Evolutionary conservation across 1,140 invertebrate species (phyloP), one percentile per base, ranked within the genome.

Genomic region (Cheumatopsyche charites): DNA sequence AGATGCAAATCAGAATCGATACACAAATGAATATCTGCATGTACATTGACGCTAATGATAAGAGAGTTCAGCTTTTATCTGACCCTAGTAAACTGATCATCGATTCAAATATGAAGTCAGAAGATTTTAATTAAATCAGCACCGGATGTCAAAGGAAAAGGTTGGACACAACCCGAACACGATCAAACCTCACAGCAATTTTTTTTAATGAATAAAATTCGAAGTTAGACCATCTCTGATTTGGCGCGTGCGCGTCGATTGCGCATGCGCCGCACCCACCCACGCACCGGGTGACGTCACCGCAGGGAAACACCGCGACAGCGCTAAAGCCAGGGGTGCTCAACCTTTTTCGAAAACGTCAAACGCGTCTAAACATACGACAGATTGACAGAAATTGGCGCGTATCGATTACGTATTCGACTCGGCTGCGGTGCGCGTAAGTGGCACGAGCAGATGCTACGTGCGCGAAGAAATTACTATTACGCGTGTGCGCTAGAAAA

Each of bases 261-360:
- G 36, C 62, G 62, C 62, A 21, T 65, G 62, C 63, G 63, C 63
- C 63, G 13, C 63, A 47, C 63, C 63, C 43, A 47, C 63, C 43
- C 55, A 58, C 55, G 55, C 55, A 12, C 13, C 4, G 63, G 58
- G 21, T 66, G 41, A 66, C 63, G 63, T 66, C 63, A 66, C 41
- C 43, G 15, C 63, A 25, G 63, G 42, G 63, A 66, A 66, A 58
- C 43, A 26, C 63, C 63, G 21, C 43, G 15, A 55, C 9, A 25
- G n/a, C 55, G 25, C 55, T 58, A 13, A 12, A 17, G 11, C 12
- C 23, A 26, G 55, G 17, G 55, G 3, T 25, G 17, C 55, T 25
- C 11, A 26, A 26, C 55, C 19, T 58, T 58, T 58, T 19, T 19
- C 3, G 1, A 19, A 19, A 21, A 21, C 45, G 15, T 6, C 41